A percentile compares a stretch with the other conserved stretches of the same genome.
These are phyloP conservation scores for Danionella cerebrum DNA, from an alignment of 2,113 vertebrate species.

Conservation along the genomic window DNA sequence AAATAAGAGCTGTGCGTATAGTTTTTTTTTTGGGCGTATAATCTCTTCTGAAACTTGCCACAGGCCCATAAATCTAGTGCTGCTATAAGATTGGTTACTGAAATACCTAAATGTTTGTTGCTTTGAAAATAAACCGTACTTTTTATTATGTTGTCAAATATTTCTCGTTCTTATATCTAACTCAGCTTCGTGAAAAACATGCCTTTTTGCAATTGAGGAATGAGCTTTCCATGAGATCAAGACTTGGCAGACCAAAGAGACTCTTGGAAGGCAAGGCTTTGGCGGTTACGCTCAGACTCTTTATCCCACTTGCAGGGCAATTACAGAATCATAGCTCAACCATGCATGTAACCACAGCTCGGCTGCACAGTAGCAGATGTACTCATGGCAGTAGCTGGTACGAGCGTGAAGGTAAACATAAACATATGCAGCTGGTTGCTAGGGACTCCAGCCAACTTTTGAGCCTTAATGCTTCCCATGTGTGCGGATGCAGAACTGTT, in stretches of 20 bases:
- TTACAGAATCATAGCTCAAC: constrained; percentile 72
- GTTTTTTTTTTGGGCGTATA: too few species aligned
- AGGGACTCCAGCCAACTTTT: constrained; percentile 62
- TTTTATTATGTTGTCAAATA: too few species aligned
- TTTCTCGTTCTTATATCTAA: background rate
- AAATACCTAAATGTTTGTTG: too few species aligned
- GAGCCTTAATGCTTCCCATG: constrained; percentile 66
- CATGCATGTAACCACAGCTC: constrained; percentile 71
- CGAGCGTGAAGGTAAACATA: constrained; percentile 70
- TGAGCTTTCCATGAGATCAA: constrained; percentile 43
- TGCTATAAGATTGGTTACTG: too few species aligned
- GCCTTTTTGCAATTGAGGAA: background rate
- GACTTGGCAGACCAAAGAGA: background rate
- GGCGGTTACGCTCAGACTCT: constrained; percentile 62
- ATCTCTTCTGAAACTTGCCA: too few species aligned
- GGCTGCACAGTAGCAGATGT: constrained; percentile 75
- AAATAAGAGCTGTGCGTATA: too few species aligned
- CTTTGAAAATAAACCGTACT: too few species aligned
- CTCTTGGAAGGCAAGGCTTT: constrained; percentile 52
- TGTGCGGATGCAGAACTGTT: constrained; percentile 50
- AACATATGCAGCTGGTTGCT: constrained; percentile 71
- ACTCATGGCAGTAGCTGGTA: constrained; percentile 61
- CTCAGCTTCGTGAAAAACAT: background rate
- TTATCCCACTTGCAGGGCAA: constrained; percentile 65
- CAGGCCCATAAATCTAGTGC: too few species aligned